phyloP scores from a whole-genome alignment of 2,888 invertebrate species.

The Agriotes lineatus region DNA sequence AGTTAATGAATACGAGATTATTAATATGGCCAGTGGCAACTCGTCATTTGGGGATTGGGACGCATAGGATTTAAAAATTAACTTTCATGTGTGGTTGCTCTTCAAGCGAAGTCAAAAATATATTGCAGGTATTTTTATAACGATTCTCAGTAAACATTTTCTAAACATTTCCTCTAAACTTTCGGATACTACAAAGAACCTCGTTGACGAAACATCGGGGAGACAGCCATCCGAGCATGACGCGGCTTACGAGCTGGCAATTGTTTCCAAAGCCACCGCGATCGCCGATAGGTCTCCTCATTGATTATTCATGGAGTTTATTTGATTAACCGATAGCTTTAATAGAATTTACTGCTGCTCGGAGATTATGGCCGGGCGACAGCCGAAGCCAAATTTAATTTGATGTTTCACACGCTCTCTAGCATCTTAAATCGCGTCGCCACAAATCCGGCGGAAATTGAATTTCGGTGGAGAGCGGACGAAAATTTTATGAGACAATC shows the following conservation, averaged over 20 bases:
- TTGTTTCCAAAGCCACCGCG: slow-evolving; percentile 50
- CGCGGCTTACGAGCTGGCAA: slow-evolving; percentile 42
- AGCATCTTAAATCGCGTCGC: background rate
- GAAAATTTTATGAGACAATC: slow-evolving; percentile 2
- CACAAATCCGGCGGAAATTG: background rate
- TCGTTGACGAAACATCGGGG: slow-evolving; percentile 14
- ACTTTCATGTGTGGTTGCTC: too few relatives aligned
- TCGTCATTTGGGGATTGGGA: too few relatives aligned
- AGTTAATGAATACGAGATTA: too few relatives aligned
- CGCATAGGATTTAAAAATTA: too few relatives aligned
- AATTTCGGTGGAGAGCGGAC: background rate
- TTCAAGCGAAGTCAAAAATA: too few relatives aligned
- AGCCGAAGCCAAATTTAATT: slow-evolving; percentile 12
- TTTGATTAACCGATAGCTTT: slow-evolving; percentile 52
- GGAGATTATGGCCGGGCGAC: slow-evolving; percentile 17
- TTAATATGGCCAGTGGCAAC: too few relatives aligned
- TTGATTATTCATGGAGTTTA: slow-evolving; percentile 54
- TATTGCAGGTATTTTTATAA: too few relatives aligned
- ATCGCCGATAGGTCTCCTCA: slow-evolving; percentile 49
- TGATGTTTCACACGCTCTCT: slow-evolving; percentile 2
- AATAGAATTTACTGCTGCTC: slow-evolving; percentile 45
- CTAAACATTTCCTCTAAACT: too few relatives aligned
- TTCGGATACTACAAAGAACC: slow-evolving; percentile 20
- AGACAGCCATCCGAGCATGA: slow-evolving; percentile 38
- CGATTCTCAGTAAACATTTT: too few relatives aligned